A percentile compares a stretch with the other conserved stretches of the same genome.
phyloP scores from a whole-genome alignment of 2,888 invertebrate species.

The Stomorhina lunata region DNA sequence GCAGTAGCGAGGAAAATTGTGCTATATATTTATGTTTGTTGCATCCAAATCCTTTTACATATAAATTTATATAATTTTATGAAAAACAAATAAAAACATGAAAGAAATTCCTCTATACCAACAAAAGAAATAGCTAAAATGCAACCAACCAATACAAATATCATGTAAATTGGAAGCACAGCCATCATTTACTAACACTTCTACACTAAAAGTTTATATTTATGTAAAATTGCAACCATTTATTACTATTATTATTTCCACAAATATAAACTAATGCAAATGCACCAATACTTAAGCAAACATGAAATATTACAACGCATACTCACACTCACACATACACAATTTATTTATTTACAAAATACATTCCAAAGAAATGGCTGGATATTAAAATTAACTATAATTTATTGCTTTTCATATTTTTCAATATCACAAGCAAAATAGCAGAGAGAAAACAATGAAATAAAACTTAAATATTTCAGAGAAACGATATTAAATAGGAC shows the following conservation, averaged over 20 bases:
- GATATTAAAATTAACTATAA: slow-evolving; percentile 65
- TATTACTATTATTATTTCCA: slow-evolving; percentile 58
- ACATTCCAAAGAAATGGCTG: slow-evolving; percentile 52
- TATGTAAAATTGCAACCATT: slow-evolving; percentile 48
- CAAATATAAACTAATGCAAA: neutral
- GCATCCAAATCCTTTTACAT: neutral
- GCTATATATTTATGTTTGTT: too few species aligned
- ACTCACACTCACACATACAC: neutral
- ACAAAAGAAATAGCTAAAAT: neutral
- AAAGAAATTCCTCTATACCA: neutral
- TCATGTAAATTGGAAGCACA: neutral
- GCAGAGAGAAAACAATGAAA: neutral
- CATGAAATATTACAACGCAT: neutral
- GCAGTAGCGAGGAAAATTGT: slow-evolving; percentile 19
- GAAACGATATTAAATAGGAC: too few species aligned
- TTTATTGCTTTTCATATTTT: slow-evolving; percentile 61
- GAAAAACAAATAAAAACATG: neutral
- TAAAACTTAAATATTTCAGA: neutral
- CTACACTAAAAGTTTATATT: neutral
- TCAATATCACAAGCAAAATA: slow-evolving; percentile 33
- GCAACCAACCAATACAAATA: slow-evolving; percentile 13
- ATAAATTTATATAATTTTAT: neutral
- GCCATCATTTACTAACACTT: slow-evolving; percentile 26
- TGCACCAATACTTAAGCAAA: neutral
- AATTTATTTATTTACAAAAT: slow-evolving; percentile 37